These are phyloP conservation scores for Myathropa florea DNA, from an alignment of 2,888 invertebrate genomes.

Conservation along the genomic window DNA sequence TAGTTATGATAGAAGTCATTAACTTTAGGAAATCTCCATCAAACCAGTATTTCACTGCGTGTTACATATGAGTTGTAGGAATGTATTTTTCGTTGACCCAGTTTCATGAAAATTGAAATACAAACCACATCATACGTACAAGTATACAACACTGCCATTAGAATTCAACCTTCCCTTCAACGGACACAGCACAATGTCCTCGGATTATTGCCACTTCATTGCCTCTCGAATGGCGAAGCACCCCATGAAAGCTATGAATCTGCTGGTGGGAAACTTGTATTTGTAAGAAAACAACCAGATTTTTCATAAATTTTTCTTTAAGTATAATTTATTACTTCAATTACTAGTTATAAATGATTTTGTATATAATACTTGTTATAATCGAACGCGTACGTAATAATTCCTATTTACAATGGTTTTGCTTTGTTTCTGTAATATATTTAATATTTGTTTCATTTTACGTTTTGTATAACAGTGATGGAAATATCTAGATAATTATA, in stretches of 20 bases:
- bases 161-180: no score
- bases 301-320: not conserved
- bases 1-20: no score
- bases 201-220: not conserved
- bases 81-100: conserved; percentile 31
- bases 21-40: not conserved
- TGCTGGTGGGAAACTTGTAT: not conserved
- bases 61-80: no score
- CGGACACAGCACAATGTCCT: no score
- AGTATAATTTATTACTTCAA: conserved; percentile 59
- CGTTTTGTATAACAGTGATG: not conserved
- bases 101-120: conserved; percentile 22
- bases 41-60: not conserved
- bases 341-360: conserved; percentile 69
- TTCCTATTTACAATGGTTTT: conserved; percentile 23
- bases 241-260: not conserved
- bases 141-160: no score
- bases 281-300: not conserved
- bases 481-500: conserved; percentile 20
- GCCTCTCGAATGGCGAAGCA: no score
- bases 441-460: not conserved
- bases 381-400: conserved; percentile 25
- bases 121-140: not conserved
- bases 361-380: conserved; percentile 63
- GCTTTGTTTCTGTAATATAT: not conserved